Evolutionary conservation across 1,140 invertebrate genomes (phyloP).

Genomic region (Varroa destructor): DNA sequence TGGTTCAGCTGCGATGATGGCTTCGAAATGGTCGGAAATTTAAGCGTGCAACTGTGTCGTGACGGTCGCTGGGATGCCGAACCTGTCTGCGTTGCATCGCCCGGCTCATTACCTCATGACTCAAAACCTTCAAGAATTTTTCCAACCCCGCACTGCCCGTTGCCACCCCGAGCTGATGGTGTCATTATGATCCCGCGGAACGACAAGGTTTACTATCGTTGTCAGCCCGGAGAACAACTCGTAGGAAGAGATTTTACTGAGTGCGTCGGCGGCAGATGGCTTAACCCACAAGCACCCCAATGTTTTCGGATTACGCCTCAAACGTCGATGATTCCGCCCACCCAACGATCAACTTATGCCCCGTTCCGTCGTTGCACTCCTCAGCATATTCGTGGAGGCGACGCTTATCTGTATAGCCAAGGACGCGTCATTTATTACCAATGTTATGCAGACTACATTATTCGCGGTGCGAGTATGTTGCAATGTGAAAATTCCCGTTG

Average conservation of each 20-base stretch:
- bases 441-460: neutral
- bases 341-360: no score
- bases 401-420: constrained; percentile 13
- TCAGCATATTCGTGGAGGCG: neutral
- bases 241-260: neutral
- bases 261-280: neutral
- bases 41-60: neutral
- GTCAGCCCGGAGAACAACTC: neutral
- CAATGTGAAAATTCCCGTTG: constrained; percentile 17
- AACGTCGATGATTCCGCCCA: no score
- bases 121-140: constrained; percentile 1
- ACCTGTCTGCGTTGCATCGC: neutral
- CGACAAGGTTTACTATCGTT: constrained; percentile 17
- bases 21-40: neutral
- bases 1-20: neutral
- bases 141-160: neutral
- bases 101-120: neutral
- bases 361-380: neutral
- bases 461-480: neutral
- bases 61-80: constrained; percentile 19
- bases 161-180: neutral
- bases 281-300: neutral
- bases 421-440: constrained; percentile 8
- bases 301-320: no score
- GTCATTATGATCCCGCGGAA: neutral